Base-by-base conservation (phyloP, 2,797 vertebrate species). In the Gallinago stenura region DNA sequence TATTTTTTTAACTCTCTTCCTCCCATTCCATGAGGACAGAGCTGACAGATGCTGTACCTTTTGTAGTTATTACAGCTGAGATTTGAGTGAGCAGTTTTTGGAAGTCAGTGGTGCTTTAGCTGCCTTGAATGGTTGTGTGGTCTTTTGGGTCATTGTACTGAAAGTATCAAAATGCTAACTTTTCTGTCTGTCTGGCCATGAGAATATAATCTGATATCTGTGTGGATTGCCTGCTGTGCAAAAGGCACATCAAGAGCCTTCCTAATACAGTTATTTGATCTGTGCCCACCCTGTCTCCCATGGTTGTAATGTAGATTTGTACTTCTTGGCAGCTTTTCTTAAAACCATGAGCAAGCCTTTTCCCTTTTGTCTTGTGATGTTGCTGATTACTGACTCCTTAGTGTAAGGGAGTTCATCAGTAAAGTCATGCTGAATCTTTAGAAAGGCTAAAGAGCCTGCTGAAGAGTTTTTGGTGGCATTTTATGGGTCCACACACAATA, bases 251-350 rank as follows among this genome's bases (percentile, higher is more conserved):
- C 22, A 24, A 19, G 43, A 54, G 68, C 11, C 19, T 61, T 70
- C 66, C 35, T 35, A 31, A 31, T 6, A 11, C n/a, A 66, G 43
- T 19, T 28, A 28, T 50, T 43, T 68, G 53, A 50, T n/a, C 51
- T 45, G 48, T 58, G 37, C 53, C 25, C 7, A 4, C 19, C 11
- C 24, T 24, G 46, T 62, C 48, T 66, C 53, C 48, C 14, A 0
- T 8, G 39, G 10, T 6, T 92, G 21, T n/a, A 50, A 66, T 3
- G 10, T 13, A 39, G 37, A 11, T 35, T 37, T 0, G 0, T 45
- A 19, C 46, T 57, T 45, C 33, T 77, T 69, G 30, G 26, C 37
- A 64, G 26, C 15, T 70, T 78, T 56, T 51, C 61, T 60, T 51
- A 41, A 64, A 80, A 68, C 35, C 15, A 9, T 6, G 12, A 41